Evolutionary conservation across 2,113 vertebrate genomes (phyloP), one percentile per base, ranked within the genome.

Genomic region (Naja naja): DNA sequence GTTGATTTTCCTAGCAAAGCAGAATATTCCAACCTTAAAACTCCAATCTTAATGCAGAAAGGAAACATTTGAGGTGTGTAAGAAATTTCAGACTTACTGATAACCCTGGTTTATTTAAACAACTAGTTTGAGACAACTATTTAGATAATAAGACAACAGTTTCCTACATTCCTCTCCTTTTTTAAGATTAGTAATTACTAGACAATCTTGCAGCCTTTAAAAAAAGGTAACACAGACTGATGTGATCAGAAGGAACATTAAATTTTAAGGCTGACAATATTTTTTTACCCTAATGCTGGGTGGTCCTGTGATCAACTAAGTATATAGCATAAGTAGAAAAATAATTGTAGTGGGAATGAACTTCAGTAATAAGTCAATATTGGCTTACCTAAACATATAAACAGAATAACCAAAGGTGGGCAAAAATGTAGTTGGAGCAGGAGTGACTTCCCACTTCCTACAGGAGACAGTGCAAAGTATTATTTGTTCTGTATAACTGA

Each of bases 401-500:
- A 60, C 58, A 60, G 58, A 60, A 60, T 60, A 27, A 60, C 58
- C 25, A 30, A 1, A 60, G 25, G 25, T 60, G 3, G 9, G 9
- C 58, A 60, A 60, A 60, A 60, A 58, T 10, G 8, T 27, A 58
- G 23, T 58, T 58, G 56, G 25, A 58, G 8, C 25, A 58, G 93
- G 58, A 88, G 89, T 94, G 95, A 95, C 25, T 27, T 60, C 58
- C 58, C 90, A 92, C 45, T 94, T 93, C 90, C 54, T 81, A 27
- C 86, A 96, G 89, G 87, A 96, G 93, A 94, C 91, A 95, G 34
- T 95, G 94, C 93, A 92, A 89, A 93, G 54, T 89, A 95, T 94
- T 96, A 96, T 87, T 94, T n/a, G 85, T 25, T 93, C 54, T 93
- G 94, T 94, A 94, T 94, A 92, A 90, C 5, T 1, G 0, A 43